Base-by-base conservation (phyloP, 2,797 vertebrate species). In the Mastacembelus armatus region DNA sequence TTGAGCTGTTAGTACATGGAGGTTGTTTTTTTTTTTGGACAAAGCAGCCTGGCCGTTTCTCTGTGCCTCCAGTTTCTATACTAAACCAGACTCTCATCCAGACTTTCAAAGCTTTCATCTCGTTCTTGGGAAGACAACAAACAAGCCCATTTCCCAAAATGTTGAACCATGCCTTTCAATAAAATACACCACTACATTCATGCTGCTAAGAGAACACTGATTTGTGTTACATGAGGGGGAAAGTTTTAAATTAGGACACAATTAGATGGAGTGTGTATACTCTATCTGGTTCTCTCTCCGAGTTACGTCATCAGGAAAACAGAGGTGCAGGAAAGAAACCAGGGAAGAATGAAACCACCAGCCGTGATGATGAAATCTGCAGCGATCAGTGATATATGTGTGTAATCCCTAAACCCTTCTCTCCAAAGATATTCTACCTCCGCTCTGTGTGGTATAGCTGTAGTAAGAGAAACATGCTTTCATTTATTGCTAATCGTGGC, bases 401-500 rank as follows among this genome's bases (percentile, higher is more conserved):
- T 50, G 43, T 64, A 64, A 59, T 51, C 35, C 11, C 56, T 60
- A 54, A 71, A 71, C 70, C 63, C 26, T 10, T 40, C 60, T 30
- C 56, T 42, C 22, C 39, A 49, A 36, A 75, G n/a, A 71, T 11
- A 24, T 24, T 69, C 56, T n/a, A n/a, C 32, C 21, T 55, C 62
- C 48, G 22, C 60, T 33, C 52, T 71, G 33, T 5, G 27, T 57
- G 67, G 80, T 48, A 33, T 58, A 61, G 61, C 47, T n/a, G 11
- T 7, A 15, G 33, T 36, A 10, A 39, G 42, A 35, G 24, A 42
- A 45, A 3, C 43, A 56, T 22, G 1, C n/a, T 49, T 65, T 12
- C 16, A 74, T 75, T 43, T 67, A 71, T 51, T 66, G 49, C 66
- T 66, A 74, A 85, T 77, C 33, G 22, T 6, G 36, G 50, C 60